Base-by-base conservation (phyloP, 1,140 invertebrate species). In the Gryon sp. region DNA sequence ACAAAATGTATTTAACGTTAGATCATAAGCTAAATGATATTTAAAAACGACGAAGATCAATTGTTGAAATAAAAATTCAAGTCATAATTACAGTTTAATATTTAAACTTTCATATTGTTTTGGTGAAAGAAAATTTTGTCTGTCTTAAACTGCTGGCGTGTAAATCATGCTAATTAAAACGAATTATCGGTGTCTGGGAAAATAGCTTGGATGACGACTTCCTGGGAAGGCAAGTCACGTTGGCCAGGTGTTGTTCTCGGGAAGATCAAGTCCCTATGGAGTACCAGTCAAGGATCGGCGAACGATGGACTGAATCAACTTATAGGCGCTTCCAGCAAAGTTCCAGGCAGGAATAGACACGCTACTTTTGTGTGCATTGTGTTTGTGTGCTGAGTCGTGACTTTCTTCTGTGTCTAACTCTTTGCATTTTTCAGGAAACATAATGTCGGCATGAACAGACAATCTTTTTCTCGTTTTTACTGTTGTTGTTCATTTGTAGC, bases 241-340 rank as follows among this genome's bases (percentile, higher is more conserved):
- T 94, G 94, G 92, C 93, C 93, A 16, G 94, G 93, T 43, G 87
- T 94, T 70, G 93, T 95, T 53, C 92, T 96, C 80, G 94, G 94
- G 80, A 96, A 96, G 90, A 96, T 96, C 84, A 94, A 94, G 82
- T 95, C 94, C 7, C 88, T 96, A 52, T 96, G 95, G 94, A 94
- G 91, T 74, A 91, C 91, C 73, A 93, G 94, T 72, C 91, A 92
- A 14, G 92, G 91, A 38, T 92, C 92, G 43, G 89, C 92, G 28
- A 92, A 91, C 84, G 85, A 90, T 59, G 94, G 94, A 78, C 90
- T 95, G 77, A 95, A 95, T 90, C 94, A 95, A 87, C 90, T 95
- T 63, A 91, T 91, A 74, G 87, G 84, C 24, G 80, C 85, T 36
- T 78, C 84, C 20, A 79, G 65, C 59, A 87, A 85, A 85, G 50